Percentiles rank a stretch among this genome's conserved stretches.
These are phyloP conservation scores for Panonychus citri DNA, from an alignment of 1,140 invertebrate species.

Conservation along the genomic window DNA sequence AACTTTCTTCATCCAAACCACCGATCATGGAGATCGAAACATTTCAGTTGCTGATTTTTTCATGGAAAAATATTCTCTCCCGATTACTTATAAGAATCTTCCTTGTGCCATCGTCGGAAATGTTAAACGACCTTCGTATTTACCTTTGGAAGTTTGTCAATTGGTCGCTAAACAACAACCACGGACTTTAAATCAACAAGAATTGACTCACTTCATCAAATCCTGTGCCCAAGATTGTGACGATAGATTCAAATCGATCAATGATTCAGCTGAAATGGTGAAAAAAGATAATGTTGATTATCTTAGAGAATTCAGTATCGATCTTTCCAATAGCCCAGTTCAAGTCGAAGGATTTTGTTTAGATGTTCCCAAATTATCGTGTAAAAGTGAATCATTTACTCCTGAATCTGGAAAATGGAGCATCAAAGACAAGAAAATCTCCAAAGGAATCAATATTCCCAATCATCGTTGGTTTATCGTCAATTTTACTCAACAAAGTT, in stretches of 20 bases:
- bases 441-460: neutral
- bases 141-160: slow-evolving; percentile 21
- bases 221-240: neutral
- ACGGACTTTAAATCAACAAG: slow-evolving; percentile 11
- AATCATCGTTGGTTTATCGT: neutral
- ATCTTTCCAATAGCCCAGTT: slow-evolving; percentile 9
- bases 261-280: slow-evolving; percentile 8
- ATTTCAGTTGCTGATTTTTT: slow-evolving; percentile 18
- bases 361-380: neutral
- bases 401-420: neutral
- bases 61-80: slow-evolving; percentile 13
- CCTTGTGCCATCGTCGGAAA: slow-evolving; percentile 20
- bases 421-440: neutral
- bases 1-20: neutral
- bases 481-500: neutral
- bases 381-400: neutral
- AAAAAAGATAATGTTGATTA: slow-evolving; percentile 13
- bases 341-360: slow-evolving; percentile 4
- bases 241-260: slow-evolving; percentile 4
- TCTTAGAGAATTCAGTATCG: slow-evolving; percentile 16
- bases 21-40: neutral
- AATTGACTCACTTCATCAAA: slow-evolving; percentile 14
- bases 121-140: slow-evolving; percentile 12
- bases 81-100: slow-evolving; percentile 16
- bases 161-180: slow-evolving; percentile 17